Conservation (phyloP, 1,140 invertebrate genomes). For the Thalassaphorura encarpata region DNA sequence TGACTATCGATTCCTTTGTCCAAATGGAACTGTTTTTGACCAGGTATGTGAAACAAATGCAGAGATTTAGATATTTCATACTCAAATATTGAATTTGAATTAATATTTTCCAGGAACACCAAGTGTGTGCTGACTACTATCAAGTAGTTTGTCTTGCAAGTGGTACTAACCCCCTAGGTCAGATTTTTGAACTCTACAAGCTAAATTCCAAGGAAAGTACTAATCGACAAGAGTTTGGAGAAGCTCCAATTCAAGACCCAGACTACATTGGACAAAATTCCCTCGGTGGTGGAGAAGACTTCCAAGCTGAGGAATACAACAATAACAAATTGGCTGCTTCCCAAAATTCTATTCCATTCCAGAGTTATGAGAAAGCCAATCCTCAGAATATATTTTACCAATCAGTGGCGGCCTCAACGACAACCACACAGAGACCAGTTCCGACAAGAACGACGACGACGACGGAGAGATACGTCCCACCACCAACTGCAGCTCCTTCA, state of each 20-base stretch:
- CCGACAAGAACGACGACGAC: constrained; percentile 7
- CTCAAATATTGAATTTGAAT: not conserved
- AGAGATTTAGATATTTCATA: not conserved
- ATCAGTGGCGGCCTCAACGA: not conserved
- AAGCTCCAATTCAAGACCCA: constrained; percentile 9
- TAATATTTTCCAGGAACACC: constrained; percentile 23
- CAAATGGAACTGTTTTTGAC: constrained; percentile 83
- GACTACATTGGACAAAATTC: constrained; percentile 27
- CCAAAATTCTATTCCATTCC: constrained; percentile 19
- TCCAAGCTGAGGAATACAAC: constrained; percentile 32
- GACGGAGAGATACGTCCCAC: constrained; percentile 3
- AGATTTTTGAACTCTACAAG: constrained; percentile 30
- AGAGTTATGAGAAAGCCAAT: not conserved
- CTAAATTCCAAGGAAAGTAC: constrained; percentile 13
- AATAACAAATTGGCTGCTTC: constrained; percentile 28
- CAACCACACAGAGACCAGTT: not conserved
- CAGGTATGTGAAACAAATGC: constrained; percentile 44
- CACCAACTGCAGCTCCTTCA: not conserved
- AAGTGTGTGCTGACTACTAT: constrained; percentile 30
- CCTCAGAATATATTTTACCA: not conserved
- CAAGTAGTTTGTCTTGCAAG: constrained; percentile 28
- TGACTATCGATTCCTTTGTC: constrained; percentile 76
- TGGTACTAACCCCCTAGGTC: constrained; percentile 23
- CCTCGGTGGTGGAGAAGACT: constrained; percentile 25
- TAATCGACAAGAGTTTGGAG: constrained; percentile 14